phyloP scores from a whole-genome alignment of 2,113 vertebrate genomes.

The Ictalurus furcatus region DNA sequence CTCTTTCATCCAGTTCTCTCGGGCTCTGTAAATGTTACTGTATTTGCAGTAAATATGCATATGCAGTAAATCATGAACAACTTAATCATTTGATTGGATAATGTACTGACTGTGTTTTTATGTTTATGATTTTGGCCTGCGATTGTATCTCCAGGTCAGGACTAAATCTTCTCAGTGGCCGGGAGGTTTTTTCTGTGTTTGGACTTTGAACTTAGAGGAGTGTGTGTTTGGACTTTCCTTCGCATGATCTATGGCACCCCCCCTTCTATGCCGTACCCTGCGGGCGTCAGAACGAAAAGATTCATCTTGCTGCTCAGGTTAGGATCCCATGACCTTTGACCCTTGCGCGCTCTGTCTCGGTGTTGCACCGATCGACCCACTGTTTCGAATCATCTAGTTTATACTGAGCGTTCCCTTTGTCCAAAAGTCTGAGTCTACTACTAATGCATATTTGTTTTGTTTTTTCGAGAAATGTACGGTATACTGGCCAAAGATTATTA shows the following conservation, averaged over 20 bases:
- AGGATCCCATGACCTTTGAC: constrained; percentile 65
- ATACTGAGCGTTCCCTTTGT: constrained; percentile 11
- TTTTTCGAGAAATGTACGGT: neutral
- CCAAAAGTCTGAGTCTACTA: too few relatives aligned
- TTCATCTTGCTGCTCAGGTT: constrained; percentile 70
- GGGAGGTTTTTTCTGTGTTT: neutral
- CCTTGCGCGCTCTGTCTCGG: constrained; percentile 56
- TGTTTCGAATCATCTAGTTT: constrained; percentile 58
- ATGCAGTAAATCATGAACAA: neutral
- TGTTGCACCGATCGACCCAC: constrained; percentile 54
- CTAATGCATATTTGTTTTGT: neutral
- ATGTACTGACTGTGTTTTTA: neutral
- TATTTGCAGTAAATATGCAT: neutral
- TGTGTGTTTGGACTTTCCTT: constrained; percentile 36
- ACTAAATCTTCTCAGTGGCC: constrained; percentile 4
- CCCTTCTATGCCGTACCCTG: constrained; percentile 50
- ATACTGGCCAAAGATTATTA: neutral
- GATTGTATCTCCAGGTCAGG: constrained; percentile 6
- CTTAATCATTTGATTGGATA: neutral
- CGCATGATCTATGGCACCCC: constrained; percentile 41
- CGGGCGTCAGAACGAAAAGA: constrained; percentile 57
- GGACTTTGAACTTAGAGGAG: constrained; percentile 11
- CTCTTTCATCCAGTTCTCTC: neutral
- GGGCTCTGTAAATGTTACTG: neutral
- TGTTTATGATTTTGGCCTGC: neutral